These are phyloP conservation scores for Andrena praecox DNA, from an alignment of 2,888 invertebrate species.

Conservation along the genomic window DNA sequence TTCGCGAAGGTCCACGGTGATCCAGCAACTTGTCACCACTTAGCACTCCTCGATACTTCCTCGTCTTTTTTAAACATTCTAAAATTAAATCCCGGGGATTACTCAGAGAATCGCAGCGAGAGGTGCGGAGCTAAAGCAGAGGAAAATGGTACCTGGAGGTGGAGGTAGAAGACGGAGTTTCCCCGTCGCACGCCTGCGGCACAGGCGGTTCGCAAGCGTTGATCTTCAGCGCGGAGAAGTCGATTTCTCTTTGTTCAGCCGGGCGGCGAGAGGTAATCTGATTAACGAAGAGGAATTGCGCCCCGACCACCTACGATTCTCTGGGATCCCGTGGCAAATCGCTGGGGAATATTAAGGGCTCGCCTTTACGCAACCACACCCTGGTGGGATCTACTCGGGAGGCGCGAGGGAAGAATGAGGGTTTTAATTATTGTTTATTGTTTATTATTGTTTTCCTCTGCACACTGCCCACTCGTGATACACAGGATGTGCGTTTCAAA, in stretches of 20 bases:
- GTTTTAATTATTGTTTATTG: too few relatives aligned
- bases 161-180: neutral
- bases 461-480: too few relatives aligned
- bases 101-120: too few relatives aligned
- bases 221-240: constrained; percentile 7
- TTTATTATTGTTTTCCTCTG: too few relatives aligned
- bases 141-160: too few relatives aligned
- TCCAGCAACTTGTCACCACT: neutral
- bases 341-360: neutral
- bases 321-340: neutral
- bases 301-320: neutral
- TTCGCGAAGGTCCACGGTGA: neutral
- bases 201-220: neutral
- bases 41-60: neutral
- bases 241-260: constrained; percentile 2
- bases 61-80: too few relatives aligned
- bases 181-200: neutral
- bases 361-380: neutral
- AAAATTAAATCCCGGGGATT: too few relatives aligned
- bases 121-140: too few relatives aligned
- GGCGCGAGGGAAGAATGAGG: neutral
- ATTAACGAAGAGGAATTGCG: constrained; percentile 24
- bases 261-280: constrained; percentile 19
- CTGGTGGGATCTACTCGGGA: neutral
- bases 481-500: too few relatives aligned